Evolutionary conservation across 2,113 vertebrate genomes (phyloP), one percentile per base, ranked within the genome.

Genomic region (Tachysurus fulvidraco): DNA sequence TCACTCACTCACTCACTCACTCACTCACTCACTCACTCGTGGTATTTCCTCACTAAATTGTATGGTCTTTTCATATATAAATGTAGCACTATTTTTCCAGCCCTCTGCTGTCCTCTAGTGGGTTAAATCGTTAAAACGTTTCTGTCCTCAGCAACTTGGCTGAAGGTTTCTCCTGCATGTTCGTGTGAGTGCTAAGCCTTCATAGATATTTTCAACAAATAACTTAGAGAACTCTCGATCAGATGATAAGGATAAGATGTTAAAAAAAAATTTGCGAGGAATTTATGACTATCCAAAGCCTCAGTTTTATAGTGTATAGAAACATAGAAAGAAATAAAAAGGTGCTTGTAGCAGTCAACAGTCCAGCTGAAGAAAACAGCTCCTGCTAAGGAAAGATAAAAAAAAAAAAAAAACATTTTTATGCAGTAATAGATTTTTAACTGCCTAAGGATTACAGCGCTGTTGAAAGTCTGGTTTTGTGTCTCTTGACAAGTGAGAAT

Each of bases 81-180:
- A 36, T 36, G 36, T 23, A 41, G 10, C 54, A 46, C 11, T 1
- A 21, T 69, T 57, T 44, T n/a, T 62, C n/a, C 25, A 60, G 30
- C 62, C 17, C 36, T 76, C 69, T 76, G 83, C 83, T 85, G 83
- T n/a, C 83, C 55, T 62, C 71, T 85, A 62, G 9, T 77, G 83
- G 57, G 16, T 17, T 4, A 76, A 16, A 50, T n/a, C n/a, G n/a
- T n/a, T n/a, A n/a, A n/a, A n/a, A n/a, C n/a, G n/a, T n/a, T n/a
- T n/a, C n/a, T n/a, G n/a, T n/a, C n/a, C n/a, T 3, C 41, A 30
- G 14, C 41, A 60, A 19, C 16, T 25, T 83, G 25, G 74, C 73
- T n/a, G 73, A 76, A 28, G n/a, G 12, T n/a, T 76, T 76, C 5
- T 52, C 16, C 73, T 76, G 44, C 23, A 50, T 46, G 36, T 74